A percentile compares a stretch with the other conserved stretches of the same genome.
Conservation (phyloP, 2,113 vertebrate genomes). For the Halcyon malimbica region DNA sequence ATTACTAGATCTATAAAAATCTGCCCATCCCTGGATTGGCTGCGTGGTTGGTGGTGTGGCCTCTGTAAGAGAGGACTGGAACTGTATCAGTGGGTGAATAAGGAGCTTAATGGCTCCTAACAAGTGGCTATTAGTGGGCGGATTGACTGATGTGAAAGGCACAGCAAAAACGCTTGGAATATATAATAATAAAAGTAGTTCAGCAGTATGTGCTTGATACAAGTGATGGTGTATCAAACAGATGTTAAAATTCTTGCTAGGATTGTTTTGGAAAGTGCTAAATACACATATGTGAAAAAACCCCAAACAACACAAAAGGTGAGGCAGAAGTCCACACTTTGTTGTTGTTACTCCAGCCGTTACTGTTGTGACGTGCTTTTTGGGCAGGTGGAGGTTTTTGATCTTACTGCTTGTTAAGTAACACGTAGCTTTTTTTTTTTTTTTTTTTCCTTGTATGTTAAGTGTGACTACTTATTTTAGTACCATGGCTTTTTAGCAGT, state of each 20-base stretch:
- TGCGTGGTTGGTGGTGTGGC: background rate
- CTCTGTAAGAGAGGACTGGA: background rate
- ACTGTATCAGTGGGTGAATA: background rate
- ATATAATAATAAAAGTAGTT: background rate
- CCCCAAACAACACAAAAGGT: background rate
- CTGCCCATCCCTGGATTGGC: background rate
- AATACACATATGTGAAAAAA: background rate
- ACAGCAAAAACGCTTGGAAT: background rate
- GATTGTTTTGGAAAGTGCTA: background rate
- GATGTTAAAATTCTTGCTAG: background rate
- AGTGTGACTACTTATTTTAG: background rate
- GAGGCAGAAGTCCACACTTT: background rate
- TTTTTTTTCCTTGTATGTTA: background rate
- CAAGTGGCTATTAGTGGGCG: background rate
- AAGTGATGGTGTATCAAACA: background rate
- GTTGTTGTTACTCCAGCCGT: background rate
- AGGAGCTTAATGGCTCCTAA: background rate
- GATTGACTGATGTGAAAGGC: background rate
- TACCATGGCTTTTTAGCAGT: background rate
- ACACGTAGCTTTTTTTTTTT: background rate
- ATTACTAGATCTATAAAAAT: background rate
- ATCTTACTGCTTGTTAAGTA: slow-evolving; percentile 7
- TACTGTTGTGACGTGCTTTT: background rate
- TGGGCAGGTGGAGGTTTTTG: slow-evolving; percentile 5
- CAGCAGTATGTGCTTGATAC: background rate